A percentile compares a stretch with the other conserved stretches of the same genome.
phyloP scores from a whole-genome alignment of 2,113 vertebrate species.

The Tichodroma muraria region DNA sequence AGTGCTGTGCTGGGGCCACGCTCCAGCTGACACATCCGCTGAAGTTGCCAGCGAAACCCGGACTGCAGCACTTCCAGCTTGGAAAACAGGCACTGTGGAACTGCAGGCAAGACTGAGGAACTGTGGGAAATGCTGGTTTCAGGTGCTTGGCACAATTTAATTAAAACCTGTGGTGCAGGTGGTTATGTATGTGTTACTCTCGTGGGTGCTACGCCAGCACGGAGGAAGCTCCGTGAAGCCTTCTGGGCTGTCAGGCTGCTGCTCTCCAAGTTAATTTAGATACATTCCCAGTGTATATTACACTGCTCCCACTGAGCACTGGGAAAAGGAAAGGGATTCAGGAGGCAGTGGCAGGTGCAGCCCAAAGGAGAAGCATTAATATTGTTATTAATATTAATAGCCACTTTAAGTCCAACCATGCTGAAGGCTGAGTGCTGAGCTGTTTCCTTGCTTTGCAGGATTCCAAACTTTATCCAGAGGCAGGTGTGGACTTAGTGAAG shows the following conservation, averaged over 20 bases:
- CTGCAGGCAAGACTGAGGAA: not conserved
- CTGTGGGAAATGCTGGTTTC: not conserved
- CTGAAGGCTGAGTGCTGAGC: not conserved
- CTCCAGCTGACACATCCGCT: not conserved
- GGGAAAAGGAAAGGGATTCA: not conserved
- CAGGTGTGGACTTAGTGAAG: not conserved
- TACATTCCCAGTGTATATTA: not conserved
- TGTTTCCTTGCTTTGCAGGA: not conserved
- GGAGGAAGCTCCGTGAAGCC: not conserved
- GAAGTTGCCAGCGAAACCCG: not conserved
- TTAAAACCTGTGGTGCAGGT: not conserved
- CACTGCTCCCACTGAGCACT: not conserved
- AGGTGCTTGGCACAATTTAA: not conserved
- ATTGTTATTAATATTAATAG: not conserved
- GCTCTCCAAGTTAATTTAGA: not conserved
- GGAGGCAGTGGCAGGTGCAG: not conserved
- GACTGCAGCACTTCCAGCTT: not conserved
- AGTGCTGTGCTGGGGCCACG: accelerated
- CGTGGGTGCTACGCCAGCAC: not conserved
- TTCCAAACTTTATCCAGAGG: not conserved
- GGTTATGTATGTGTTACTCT: not conserved
- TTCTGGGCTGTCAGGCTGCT: not conserved
- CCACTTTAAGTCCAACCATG: not conserved
- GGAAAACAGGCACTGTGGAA: not conserved
- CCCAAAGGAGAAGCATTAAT: not conserved